phyloP scores from a whole-genome alignment of 2,797 vertebrate genomes.

The Galaxias olidus region DNA sequence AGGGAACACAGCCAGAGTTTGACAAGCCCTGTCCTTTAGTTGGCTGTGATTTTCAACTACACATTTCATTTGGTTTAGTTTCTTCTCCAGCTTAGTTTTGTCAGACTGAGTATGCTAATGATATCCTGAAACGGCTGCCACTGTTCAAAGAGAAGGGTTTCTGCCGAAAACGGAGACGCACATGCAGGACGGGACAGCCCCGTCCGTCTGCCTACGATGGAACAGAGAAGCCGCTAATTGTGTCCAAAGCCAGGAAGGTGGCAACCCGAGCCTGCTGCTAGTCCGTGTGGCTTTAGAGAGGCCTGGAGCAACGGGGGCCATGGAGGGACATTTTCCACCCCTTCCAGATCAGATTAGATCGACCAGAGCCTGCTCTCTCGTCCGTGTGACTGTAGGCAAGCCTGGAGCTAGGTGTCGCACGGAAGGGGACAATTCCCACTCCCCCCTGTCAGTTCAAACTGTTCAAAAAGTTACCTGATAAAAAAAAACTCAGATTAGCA shows the following conservation, averaged over 20 bases:
- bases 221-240: constrained; percentile 65
- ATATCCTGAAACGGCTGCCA: too few species aligned
- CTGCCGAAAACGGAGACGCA: constrained; percentile 51
- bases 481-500: constrained; percentile 38
- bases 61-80: too few species aligned
- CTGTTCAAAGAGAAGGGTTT: too few species aligned
- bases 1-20: too few species aligned
- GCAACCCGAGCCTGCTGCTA: constrained; percentile 56
- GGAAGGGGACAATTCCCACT: too few species aligned
- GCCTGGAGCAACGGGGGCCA: constrained; percentile 50
- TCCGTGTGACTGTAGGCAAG: too few species aligned
- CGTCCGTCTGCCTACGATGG: constrained; percentile 47
- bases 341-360: constrained; percentile 74
- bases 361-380: constrained; percentile 21
- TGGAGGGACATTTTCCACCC: constrained; percentile 54
- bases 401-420: too few species aligned
- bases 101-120: too few species aligned
- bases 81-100: too few species aligned
- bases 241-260: constrained; percentile 61
- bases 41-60: too few species aligned
- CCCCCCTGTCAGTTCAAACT: constrained; percentile 6
- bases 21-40: too few species aligned
- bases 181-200: constrained; percentile 17
- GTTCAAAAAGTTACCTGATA: constrained; percentile 69
- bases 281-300: constrained; percentile 57